phyloP scores from a whole-genome alignment of 2,888 invertebrate genomes.

The Lasioglossum zephyrum region DNA sequence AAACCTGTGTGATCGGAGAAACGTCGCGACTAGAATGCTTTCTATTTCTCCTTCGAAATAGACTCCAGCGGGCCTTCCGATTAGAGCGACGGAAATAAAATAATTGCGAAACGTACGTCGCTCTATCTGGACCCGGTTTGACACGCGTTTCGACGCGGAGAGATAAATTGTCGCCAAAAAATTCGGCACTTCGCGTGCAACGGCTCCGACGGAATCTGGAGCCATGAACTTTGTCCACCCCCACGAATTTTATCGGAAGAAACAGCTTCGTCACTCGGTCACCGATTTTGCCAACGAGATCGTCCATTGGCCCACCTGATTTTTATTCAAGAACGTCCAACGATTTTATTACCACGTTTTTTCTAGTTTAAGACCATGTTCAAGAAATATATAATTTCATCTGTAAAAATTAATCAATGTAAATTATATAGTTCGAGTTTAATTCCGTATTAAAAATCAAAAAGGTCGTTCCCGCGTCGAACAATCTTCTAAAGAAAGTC shows the following conservation, averaged over 20 bases:
- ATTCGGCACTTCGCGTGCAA: neutral
- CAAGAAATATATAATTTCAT: too few relatives aligned
- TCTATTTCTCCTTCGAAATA: neutral
- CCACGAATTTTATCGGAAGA: neutral
- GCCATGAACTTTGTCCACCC: neutral
- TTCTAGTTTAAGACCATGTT: too few relatives aligned
- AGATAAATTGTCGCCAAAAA: neutral
- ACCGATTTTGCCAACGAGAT: neutral
- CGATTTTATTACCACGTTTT: too few relatives aligned
- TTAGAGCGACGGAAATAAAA: neutral
- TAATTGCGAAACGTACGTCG: neutral
- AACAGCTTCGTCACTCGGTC: neutral
- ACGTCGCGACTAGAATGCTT: neutral
- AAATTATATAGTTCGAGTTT: too few relatives aligned
- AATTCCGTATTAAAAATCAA: too few relatives aligned
- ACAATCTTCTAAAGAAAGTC: too few relatives aligned
- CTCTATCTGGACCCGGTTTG: neutral
- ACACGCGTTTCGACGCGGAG: neutral
- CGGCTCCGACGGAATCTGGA: neutral
- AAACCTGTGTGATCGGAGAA: neutral
- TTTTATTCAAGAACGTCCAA: neutral
- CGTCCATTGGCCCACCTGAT: neutral
- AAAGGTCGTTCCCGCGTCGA: too few relatives aligned
- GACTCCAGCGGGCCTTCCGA: neutral
- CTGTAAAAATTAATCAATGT: too few relatives aligned